A percentile compares a stretch with the other conserved stretches of the same genome.
These are phyloP conservation scores for Coracias cyanogaster DNA, from an alignment of 2,797 vertebrate genomes.

Conservation along the genomic window DNA sequence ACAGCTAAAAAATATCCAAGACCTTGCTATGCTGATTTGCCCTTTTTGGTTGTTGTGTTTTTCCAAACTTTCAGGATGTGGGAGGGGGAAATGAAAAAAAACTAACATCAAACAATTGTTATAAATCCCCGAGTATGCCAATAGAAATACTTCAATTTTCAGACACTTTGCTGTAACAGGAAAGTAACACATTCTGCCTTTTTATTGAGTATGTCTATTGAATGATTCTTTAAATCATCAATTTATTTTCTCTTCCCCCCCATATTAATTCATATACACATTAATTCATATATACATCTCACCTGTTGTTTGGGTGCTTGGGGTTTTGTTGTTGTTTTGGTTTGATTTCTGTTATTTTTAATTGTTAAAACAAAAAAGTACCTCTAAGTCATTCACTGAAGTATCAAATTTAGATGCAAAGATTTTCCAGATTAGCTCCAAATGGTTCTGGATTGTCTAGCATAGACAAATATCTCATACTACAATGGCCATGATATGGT, in stretches of 20 bases:
- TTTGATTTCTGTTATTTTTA: not conserved
- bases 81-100: no score
- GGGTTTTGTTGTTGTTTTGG: fast-evolving
- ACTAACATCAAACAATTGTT: not conserved
- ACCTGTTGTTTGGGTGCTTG: not conserved
- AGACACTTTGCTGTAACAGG: not conserved
- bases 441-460: not conserved
- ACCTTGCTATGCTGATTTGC: not conserved
- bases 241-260: not conserved
- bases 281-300: not conserved
- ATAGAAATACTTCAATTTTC: not conserved
- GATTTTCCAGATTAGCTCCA: not conserved
- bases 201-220: not conserved
- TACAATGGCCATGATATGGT: fast-evolving
- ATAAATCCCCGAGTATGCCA: not conserved
- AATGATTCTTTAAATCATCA: not conserved
- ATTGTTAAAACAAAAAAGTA: not conserved
- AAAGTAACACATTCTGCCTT: not conserved
- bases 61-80: no score
- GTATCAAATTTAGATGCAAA: not conserved
- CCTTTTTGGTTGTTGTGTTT: not conserved
- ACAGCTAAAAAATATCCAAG: not conserved
- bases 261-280: not conserved
- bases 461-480: not conserved
- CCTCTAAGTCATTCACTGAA: not conserved